Conservation (phyloP, 2,888 invertebrate species). For the Melinopterus prodromus region DNA sequence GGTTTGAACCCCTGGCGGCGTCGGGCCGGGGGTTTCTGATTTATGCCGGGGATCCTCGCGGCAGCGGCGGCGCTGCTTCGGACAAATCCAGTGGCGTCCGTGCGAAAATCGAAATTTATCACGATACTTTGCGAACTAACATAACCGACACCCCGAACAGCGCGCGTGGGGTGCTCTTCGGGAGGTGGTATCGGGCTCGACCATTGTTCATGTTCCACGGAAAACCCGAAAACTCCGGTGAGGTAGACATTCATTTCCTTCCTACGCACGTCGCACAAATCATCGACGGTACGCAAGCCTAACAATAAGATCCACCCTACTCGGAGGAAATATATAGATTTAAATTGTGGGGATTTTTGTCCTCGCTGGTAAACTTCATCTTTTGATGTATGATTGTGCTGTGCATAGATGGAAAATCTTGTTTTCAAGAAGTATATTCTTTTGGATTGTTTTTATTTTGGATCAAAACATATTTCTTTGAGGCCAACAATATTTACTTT, state of each 20-base stretch:
- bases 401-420: too few species aligned
- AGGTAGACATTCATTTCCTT: background rate
- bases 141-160: background rate
- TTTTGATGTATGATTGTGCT: background rate
- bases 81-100: conserved; percentile 4
- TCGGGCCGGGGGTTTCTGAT: conserved; percentile 37
- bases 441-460: too few species aligned
- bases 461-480: too few species aligned
- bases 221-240: background rate
- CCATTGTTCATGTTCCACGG: background rate
- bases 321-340: background rate
- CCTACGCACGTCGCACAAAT: background rate
- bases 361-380: background rate
- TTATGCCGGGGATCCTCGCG: conserved; percentile 33
- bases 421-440: too few species aligned
- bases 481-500: too few species aligned
- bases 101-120: conserved; percentile 4
- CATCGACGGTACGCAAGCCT: background rate
- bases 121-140: background rate
- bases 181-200: too few species aligned
- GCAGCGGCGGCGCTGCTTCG: background rate
- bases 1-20: conserved; percentile 26
- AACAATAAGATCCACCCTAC: background rate
- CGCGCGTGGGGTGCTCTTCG: background rate
- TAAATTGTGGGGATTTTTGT: background rate